Percentiles rank a stretch among this genome's conserved stretches.
Conservation (phyloP, 37 sponge, comb jelly and placozoan species). For the Cliona cf. orientalis region DNA sequence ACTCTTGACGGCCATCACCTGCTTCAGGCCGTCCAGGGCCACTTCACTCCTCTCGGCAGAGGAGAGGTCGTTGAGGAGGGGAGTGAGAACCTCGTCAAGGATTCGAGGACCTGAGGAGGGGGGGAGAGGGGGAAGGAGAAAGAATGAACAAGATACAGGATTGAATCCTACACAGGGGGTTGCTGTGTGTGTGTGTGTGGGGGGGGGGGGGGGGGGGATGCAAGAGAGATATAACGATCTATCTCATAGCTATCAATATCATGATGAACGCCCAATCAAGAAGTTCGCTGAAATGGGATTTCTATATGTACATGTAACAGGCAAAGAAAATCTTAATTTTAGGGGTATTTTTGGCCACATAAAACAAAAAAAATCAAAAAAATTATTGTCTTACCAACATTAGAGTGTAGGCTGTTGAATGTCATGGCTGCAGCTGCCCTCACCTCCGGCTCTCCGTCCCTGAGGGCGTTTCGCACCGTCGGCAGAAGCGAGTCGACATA, state of each 20-base stretch:
- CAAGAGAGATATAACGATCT: too few relatives aligned
- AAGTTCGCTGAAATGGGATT: too few relatives aligned
- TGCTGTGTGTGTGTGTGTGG: not conserved
- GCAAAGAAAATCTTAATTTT: too few relatives aligned
- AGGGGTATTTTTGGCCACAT: too few relatives aligned
- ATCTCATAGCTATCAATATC: too few relatives aligned
- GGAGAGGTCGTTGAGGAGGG: constrained; percentile 70
- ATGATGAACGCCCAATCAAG: too few relatives aligned
- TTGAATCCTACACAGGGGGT: too few relatives aligned
- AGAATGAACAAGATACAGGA: not conserved
- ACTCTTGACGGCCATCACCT: constrained; percentile 95
- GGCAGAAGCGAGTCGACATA: constrained; percentile 86
- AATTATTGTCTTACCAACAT: constrained; percentile 84
- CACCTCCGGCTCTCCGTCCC: constrained; percentile 82
- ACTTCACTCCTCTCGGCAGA: constrained; percentile 62
- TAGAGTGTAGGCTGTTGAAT: constrained; percentile 88
- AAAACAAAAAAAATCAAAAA: too few relatives aligned
- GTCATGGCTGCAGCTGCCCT: constrained; percentile 93
- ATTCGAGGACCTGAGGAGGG: constrained; percentile 66
- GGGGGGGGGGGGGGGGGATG: not conserved
- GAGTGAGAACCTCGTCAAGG: constrained; percentile 87
- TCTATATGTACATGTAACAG: too few relatives aligned
- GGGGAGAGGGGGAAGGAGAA: not conserved
- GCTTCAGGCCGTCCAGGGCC: constrained; percentile 89
- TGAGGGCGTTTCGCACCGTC: constrained; percentile 78